Percentiles rank a stretch among this genome's conserved stretches.
Conservation (phyloP, 2,113 vertebrate genomes). For the Shinisaurus crocodilurus region DNA sequence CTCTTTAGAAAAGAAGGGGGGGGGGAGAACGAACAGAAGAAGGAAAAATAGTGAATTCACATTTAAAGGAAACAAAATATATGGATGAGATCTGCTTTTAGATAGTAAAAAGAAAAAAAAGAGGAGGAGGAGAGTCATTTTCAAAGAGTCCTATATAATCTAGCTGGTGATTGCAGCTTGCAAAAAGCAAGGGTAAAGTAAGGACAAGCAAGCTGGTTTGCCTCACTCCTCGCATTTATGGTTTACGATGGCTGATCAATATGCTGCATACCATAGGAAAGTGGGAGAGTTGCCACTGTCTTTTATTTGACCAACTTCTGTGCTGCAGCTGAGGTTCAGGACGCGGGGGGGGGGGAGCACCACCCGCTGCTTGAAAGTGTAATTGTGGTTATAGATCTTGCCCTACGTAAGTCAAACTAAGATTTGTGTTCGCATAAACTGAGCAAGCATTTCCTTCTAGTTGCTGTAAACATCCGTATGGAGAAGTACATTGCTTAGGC, state of each 20-base stretch:
- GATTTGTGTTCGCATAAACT: neutral
- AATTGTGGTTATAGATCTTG: neutral
- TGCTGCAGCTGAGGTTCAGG: neutral
- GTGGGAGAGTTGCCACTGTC: neutral
- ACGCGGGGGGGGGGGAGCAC: neutral
- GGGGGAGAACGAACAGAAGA: neutral
- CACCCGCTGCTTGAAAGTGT: neutral
- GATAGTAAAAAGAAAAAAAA: neutral
- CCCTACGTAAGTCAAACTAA: neutral
- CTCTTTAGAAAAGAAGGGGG: too few relatives aligned
- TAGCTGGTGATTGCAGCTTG: slow-evolving; percentile 19
- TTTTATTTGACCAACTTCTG: slow-evolving; percentile 15
- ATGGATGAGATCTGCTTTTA: neutral
- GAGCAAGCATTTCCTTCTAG: neutral
- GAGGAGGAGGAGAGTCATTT: neutral
- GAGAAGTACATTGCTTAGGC: slow-evolving; percentile 4
- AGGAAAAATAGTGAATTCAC: neutral
- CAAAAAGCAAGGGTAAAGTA: slow-evolving; percentile 20
- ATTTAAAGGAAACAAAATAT: neutral
- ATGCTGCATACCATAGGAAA: neutral
- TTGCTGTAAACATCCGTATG: neutral
- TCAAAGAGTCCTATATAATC: neutral
- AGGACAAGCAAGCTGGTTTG: neutral
- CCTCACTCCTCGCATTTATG: neutral
- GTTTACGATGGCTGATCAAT: slow-evolving; percentile 4